Conservation (phyloP, 2,113 vertebrate species). For the Anseranas semipalmata region DNA sequence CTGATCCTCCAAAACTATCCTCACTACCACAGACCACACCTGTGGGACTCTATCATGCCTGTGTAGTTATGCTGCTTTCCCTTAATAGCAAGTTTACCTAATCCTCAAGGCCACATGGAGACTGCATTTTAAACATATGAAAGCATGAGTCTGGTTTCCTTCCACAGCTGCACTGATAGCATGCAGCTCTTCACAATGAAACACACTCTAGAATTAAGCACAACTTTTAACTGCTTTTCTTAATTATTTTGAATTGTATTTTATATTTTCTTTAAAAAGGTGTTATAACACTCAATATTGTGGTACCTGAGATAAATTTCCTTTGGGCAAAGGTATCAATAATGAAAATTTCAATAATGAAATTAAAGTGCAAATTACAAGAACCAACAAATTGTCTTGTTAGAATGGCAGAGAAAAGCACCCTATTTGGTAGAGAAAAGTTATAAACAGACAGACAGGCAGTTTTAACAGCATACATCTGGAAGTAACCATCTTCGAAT, state of each 20-base stretch:
- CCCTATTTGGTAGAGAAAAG: not conserved
- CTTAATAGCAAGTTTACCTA: not conserved
- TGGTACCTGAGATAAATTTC: not conserved
- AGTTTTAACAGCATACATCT: not conserved
- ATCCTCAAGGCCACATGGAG: not conserved
- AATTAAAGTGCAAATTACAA: not conserved
- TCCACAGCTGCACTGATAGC: not conserved
- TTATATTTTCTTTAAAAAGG: not conserved
- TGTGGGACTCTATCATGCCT: rapidly evolving
- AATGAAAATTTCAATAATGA: not conserved
- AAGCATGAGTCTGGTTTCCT: not conserved
- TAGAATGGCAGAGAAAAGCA: not conserved
- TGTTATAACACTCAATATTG: not conserved
- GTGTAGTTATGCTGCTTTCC: not conserved
- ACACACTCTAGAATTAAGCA: not conserved
- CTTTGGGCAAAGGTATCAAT: not conserved
- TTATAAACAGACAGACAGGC: not conserved
- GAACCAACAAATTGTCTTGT: slow-evolving; percentile 31
- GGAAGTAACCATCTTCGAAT: not conserved
- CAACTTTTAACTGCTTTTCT: not conserved
- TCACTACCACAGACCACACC: rapidly evolving
- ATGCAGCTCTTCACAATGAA: not conserved
- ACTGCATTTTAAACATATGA: rapidly evolving
- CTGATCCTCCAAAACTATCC: not conserved
- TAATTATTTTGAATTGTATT: not conserved